Evolutionary conservation across 2,797 vertebrate genomes (phyloP).

Genomic region (Acanthurus tractus): DNA sequence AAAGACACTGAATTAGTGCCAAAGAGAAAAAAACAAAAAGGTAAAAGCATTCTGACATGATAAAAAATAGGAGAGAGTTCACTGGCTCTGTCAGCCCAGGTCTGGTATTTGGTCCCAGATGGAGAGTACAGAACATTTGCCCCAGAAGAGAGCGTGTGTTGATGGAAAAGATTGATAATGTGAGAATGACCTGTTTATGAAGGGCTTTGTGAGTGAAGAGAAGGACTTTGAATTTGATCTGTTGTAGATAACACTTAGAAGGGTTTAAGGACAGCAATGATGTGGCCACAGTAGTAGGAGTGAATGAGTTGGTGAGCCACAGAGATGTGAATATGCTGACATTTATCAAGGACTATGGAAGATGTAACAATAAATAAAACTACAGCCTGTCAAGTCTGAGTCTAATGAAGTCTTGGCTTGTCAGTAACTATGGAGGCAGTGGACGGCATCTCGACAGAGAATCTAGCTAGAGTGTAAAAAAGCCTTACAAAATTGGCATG

Average conservation of each 20-base stretch:
- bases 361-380: not conserved
- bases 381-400: not conserved
- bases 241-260: not conserved
- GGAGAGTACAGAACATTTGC: no score
- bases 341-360: not conserved
- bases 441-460: no score
- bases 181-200: not conserved
- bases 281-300: no score
- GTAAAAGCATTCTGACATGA: no score
- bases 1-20: no score
- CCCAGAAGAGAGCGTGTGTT: not conserved
- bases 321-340: not conserved
- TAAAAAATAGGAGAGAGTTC: no score
- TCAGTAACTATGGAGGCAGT: no score
- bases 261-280: not conserved
- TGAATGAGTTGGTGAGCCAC: not conserved
- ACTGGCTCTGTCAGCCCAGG: not conserved
- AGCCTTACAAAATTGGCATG: no score
- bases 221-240: constrained; percentile 2
- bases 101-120: not conserved
- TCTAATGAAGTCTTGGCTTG: no score
- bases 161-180: not conserved
- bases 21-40: no score
- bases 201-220: not conserved
- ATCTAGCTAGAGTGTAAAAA: no score